Evolutionary conservation across 2,888 invertebrate species (phyloP).

Genomic region (Crocallis elinguaria): DNA sequence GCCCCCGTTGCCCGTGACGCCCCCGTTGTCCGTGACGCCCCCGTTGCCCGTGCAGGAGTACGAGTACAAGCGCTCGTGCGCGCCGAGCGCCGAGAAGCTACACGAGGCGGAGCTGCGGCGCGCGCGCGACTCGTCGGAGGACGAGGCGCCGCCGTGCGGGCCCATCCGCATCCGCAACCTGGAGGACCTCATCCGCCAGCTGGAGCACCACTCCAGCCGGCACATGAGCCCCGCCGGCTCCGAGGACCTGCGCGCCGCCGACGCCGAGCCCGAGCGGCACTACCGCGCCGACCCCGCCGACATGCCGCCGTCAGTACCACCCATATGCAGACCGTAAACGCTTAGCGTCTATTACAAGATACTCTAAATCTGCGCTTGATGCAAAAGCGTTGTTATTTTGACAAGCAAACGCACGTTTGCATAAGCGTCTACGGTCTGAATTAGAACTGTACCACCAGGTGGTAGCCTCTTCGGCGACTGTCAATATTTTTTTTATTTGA

Average conservation of each 20-base stretch:
- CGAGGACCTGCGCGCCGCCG: slow-evolving; percentile 95
- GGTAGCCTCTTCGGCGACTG: too few species aligned
- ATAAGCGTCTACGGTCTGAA: too few species aligned
- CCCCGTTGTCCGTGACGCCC: too few species aligned
- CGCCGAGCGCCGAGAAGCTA: slow-evolving; percentile 89
- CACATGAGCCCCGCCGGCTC: slow-evolving; percentile 97
- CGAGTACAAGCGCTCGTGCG: slow-evolving; percentile 85
- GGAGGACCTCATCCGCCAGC: slow-evolving; percentile 94
- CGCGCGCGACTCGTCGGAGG: slow-evolving; percentile 85
- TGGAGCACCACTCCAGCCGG: slow-evolving; percentile 93
- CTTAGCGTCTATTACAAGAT: too few species aligned
- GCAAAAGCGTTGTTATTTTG: too few species aligned
- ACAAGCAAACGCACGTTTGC: too few species aligned
- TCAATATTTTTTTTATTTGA: too few species aligned
- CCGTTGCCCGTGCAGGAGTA: slow-evolving; percentile 65
- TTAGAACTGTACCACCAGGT: too few species aligned
- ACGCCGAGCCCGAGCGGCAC: slow-evolving; percentile 95
- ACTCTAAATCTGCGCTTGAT: too few species aligned
- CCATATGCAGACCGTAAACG: too few species aligned
- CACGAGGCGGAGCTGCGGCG: slow-evolving; percentile 88
- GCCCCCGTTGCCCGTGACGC: too few species aligned
- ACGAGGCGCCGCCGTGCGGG: slow-evolving; percentile 91
- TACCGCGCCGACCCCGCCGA: slow-evolving; percentile 90
- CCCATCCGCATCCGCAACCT: slow-evolving; percentile 95
- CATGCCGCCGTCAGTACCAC: slow-evolving; percentile 71